Evolutionary conservation across 2,797 vertebrate species (phyloP), one percentile per base, ranked within the genome.

Genomic region (Limnodromus scolopaceus): DNA sequence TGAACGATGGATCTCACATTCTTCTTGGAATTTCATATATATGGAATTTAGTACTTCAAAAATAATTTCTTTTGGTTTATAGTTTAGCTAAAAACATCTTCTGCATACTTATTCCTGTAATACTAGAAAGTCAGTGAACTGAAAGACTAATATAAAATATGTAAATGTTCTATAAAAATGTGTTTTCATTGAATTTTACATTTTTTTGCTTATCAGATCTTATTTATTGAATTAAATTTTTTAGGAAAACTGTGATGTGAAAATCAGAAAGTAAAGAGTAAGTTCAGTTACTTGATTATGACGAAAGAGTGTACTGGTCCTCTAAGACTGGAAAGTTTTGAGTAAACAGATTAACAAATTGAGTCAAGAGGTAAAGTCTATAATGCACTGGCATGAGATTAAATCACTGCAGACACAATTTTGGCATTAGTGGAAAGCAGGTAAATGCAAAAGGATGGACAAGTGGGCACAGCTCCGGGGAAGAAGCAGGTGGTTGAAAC

Each of bases 91-190:
- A 96, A 94, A 97, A 87, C 92, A 96, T 91, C 87, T 87, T n/a
- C 72, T 61, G 92, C 79, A 84, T 89, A 94, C 61, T 97, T 97
- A 85, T 91, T 88, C 95, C 76, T 79, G 66, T 94, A 96, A 97
- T 94, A 96, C 91, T 94, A 96, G 72, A 96, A 83, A 97, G 88
- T 68, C 84, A 91, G 12, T 95, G 93, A 97, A 92, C 84, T 84
- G 82, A 95, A 69, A 95, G 48, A 94, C 93, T 95, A 94, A 96
- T 94, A 96, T 77, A 97, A 98, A 98, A 97, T 96, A 97, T 91
- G 92, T 71, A 98, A 98, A 96, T 89, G 9, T 68, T 81, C 63
- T 71, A 66, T 43, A 34, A 87, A 86, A 89, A 32, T 0, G 3
- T 81, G 14, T 41, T 86, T 75, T 72, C 43, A 72, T 66, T 2